phyloP scores from a whole-genome alignment of 1,140 invertebrate genomes.

The Phymastichus coffea region DNA sequence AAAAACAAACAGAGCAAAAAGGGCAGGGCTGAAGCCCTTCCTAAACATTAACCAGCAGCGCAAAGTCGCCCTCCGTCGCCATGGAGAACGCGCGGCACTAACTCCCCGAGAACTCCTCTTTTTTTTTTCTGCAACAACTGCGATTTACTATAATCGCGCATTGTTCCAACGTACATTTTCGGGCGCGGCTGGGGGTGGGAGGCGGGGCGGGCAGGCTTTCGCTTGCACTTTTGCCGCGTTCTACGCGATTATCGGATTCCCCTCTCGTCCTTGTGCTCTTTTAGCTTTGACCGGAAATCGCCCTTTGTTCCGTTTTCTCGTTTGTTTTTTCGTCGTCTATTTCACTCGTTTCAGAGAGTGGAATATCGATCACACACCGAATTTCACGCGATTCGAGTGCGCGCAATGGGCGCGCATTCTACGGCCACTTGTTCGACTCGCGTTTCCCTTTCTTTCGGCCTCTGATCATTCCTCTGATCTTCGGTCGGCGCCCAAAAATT shows the following conservation, averaged over 20 bases:
- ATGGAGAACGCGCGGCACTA: no score
- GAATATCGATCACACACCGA: background rate
- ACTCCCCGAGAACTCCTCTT: no score
- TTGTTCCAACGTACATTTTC: conserved; percentile 15
- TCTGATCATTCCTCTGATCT: background rate
- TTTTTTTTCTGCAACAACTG: background rate
- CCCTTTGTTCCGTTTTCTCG: background rate
- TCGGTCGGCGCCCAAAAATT: background rate
- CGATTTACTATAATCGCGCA: conserved; percentile 22
- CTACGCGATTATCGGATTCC: background rate
- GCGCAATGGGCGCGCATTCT: no score
- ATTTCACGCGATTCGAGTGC: background rate
- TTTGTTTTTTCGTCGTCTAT: no score
- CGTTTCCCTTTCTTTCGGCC: no score
- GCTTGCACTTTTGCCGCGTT: background rate
- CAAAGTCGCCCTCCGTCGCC: no score
- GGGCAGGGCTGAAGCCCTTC: no score
- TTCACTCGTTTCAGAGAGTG: no score
- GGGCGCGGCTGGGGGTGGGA: background rate
- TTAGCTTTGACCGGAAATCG: background rate
- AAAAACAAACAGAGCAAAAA: no score
- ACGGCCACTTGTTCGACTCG: no score
- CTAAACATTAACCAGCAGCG: no score
- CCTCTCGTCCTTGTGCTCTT: background rate
- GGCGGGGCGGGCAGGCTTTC: background rate